Evolutionary conservation across 2,797 vertebrate genomes (phyloP).

Genomic region (Margarornis squamiger): DNA sequence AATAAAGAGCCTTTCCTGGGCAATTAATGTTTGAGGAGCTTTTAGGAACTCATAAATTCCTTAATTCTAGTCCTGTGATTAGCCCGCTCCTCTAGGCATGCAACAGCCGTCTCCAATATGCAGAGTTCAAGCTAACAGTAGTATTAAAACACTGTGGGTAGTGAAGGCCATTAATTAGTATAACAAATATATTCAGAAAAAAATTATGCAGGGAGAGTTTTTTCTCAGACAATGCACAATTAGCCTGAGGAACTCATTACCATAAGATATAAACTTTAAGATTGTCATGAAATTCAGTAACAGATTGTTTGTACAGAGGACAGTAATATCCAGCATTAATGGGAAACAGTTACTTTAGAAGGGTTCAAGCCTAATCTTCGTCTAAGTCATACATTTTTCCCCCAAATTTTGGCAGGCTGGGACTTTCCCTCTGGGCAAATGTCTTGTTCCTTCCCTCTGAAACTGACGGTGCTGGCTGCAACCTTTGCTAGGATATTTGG

Average conservation of each 20-base stretch:
- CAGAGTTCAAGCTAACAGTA: neutral
- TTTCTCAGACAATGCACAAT: neutral
- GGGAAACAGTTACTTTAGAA: neutral
- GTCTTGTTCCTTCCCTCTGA: neutral
- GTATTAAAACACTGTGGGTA: neutral
- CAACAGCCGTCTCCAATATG: neutral
- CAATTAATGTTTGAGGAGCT: neutral
- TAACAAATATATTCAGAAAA: slow-evolving; percentile 21
- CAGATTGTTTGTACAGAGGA: neutral
- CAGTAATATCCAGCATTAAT: neutral
- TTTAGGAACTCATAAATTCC: neutral
- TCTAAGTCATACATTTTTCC: neutral
- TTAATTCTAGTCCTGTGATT: neutral
- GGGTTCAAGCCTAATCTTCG: neutral
- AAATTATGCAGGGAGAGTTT: neutral
- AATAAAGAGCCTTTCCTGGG: neutral
- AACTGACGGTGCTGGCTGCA: neutral
- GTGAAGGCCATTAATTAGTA: neutral
- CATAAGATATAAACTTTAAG: slow-evolving; percentile 25
- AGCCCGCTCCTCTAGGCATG: neutral
- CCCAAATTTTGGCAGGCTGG: neutral
- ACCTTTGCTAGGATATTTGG: neutral
- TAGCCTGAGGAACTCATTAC: slow-evolving; percentile 29
- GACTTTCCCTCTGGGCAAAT: neutral
- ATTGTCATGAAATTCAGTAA: neutral